Percentiles rank a stretch among this genome's conserved stretches.
Evolutionary conservation across 2,888 invertebrate genomes (phyloP).

Genomic region (Cataglyphis albicans): DNA sequence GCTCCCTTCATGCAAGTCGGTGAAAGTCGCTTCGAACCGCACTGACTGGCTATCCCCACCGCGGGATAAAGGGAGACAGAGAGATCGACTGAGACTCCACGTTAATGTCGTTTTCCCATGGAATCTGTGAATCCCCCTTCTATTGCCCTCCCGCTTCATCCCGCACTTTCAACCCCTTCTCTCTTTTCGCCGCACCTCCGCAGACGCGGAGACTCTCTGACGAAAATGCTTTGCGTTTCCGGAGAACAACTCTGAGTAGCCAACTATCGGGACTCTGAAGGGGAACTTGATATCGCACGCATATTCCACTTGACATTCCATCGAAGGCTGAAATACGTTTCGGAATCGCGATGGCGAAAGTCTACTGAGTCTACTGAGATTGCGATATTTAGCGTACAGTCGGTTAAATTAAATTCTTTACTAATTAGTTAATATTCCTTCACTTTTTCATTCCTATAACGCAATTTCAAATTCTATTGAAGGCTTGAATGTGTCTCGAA

Average conservation of each 20-base stretch:
- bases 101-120: constrained; percentile 83
- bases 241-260: neutral
- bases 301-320: constrained; percentile 14
- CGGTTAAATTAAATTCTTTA: neutral
- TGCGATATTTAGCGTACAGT: neutral
- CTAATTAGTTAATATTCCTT: neutral
- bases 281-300: neutral
- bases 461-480: neutral
- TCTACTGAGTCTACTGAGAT: neutral
- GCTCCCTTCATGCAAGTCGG: constrained; percentile 73
- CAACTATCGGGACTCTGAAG: neutral
- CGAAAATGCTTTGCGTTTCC: constrained; percentile 31
- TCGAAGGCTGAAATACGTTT: constrained; percentile 1
- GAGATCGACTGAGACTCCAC: constrained; percentile 47
- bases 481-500: neutral
- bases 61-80: constrained; percentile 59
- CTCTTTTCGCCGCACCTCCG: neutral
- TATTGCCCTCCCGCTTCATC: neutral
- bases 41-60: constrained; percentile 66
- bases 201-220: constrained; percentile 12
- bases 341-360: neutral
- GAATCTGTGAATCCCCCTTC: constrained; percentile 51
- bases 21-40: constrained; percentile 80
- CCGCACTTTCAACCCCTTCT: constrained; percentile 1
- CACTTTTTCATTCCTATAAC: neutral